These are phyloP conservation scores for Leucophenga montana DNA, from an alignment of 2,888 invertebrate species.

Conservation along the genomic window DNA sequence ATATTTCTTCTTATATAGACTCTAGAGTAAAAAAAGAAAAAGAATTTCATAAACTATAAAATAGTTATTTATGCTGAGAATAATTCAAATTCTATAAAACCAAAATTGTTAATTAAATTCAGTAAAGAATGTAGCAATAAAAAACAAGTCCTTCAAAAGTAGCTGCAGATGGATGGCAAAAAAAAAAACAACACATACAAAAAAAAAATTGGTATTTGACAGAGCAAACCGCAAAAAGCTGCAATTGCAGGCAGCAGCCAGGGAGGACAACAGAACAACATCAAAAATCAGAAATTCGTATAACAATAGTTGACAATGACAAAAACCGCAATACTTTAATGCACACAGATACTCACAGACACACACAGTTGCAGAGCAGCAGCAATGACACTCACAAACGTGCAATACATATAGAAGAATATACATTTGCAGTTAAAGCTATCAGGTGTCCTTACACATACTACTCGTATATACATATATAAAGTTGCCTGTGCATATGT, in stretches of 20 bases:
- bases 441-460: not conserved
- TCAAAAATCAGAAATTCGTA: conserved; percentile 49
- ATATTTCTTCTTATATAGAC: no score
- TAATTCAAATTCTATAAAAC: no score
- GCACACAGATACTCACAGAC: conserved; percentile 30
- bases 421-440: not conserved
- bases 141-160: no score
- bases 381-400: conserved; percentile 1
- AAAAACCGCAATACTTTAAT: conserved; percentile 56
- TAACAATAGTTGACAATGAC: conserved; percentile 57
- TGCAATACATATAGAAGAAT: not conserved
- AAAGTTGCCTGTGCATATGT: conserved; percentile 35
- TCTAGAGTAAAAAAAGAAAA: no score
- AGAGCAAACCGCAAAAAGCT: conserved; percentile 14
- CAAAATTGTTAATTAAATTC: no score
- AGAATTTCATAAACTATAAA: no score
- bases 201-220: no score
- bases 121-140: no score
- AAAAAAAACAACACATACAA: no score
- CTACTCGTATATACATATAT: not conserved
- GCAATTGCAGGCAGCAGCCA: conserved; percentile 27
- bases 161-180: no score
- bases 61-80: no score
- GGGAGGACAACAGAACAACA: conserved; percentile 1
- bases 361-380: conserved; percentile 11